These are phyloP conservation scores for Microplitis manilae DNA, from an alignment of 2,888 invertebrate species.

Conservation along the genomic window DNA sequence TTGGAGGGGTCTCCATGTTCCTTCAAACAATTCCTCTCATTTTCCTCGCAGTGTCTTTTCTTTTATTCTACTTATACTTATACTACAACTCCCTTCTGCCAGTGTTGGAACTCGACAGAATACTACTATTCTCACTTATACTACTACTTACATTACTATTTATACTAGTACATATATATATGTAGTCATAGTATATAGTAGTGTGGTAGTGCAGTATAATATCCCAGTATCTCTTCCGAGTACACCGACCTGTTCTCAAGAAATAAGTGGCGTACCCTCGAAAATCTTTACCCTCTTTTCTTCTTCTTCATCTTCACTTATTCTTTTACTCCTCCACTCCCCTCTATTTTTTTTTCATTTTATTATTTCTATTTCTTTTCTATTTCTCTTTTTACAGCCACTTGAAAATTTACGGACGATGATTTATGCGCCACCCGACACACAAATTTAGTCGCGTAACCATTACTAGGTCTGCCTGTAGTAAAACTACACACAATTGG, in stretches of 20 bases:
- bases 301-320: constrained; percentile 32
- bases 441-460: background rate
- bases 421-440: constrained; percentile 16
- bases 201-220: background rate
- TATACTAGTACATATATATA: background rate
- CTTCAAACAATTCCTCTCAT: constrained; percentile 36
- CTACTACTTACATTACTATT: background rate
- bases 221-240: constrained; percentile 2
- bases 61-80: constrained; percentile 21
- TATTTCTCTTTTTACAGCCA: background rate
- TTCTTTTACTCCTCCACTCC: constrained; percentile 3
- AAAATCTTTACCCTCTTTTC: constrained; percentile 37
- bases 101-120: background rate
- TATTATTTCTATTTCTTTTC: background rate
- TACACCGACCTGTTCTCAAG: constrained; percentile 27
- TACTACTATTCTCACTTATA: background rate
- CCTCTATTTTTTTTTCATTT: background rate
- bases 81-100: background rate
- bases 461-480: background rate
- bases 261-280: constrained; percentile 36
- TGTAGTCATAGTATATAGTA: background rate
- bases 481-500: background rate
- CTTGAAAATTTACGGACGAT: background rate
- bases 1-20: constrained; percentile 1
- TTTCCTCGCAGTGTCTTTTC: constrained; percentile 28